These are phyloP conservation scores for Halictus ligatus DNA, from an alignment of 2,888 invertebrate species.

Conservation along the genomic window DNA sequence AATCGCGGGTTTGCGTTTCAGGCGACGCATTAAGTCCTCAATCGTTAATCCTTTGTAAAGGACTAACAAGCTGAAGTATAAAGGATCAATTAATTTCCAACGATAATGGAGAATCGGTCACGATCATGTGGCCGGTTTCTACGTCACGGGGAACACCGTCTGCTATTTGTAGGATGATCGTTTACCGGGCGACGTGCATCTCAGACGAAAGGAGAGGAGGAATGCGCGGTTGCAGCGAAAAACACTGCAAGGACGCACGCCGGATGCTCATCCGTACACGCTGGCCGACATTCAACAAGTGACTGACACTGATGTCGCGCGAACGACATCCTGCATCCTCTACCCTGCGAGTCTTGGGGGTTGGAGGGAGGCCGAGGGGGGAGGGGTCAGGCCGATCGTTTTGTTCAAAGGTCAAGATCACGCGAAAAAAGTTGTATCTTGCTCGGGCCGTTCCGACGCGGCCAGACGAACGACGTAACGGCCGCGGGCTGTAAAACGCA, in stretches of 20 bases:
- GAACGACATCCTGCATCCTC: slow-evolving; percentile 66
- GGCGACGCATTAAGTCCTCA: background rate
- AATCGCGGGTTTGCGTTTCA: background rate
- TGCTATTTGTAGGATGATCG: slow-evolving; percentile 51
- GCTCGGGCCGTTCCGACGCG: slow-evolving; percentile 23
- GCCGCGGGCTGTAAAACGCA: slow-evolving; percentile 32
- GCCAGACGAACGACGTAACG: slow-evolving; percentile 33
- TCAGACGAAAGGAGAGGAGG: slow-evolving; percentile 51
- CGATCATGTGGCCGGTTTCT: slow-evolving; percentile 1
- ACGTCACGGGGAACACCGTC: slow-evolving; percentile 11
- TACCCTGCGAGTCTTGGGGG: slow-evolving; percentile 44
- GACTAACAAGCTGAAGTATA: background rate
- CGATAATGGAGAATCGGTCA: background rate
- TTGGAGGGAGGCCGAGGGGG: background rate
- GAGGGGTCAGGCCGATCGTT: slow-evolving; percentile 34
- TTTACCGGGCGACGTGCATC: slow-evolving; percentile 37
- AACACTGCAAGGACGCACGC: slow-evolving; percentile 65
- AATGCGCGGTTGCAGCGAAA: slow-evolving; percentile 64
- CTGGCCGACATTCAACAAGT: slow-evolving; percentile 77
- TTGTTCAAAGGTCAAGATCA: slow-evolving; percentile 62
- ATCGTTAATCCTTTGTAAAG: background rate
- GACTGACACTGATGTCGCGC: slow-evolving; percentile 75
- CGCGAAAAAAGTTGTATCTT: slow-evolving; percentile 33
- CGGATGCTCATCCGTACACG: slow-evolving; percentile 67
- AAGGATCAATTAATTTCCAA: background rate